Percentiles rank a stretch among this genome's conserved stretches.
Evolutionary conservation across 2,113 vertebrate species (phyloP).

Genomic region (Microcebus lehilahytsara): DNA sequence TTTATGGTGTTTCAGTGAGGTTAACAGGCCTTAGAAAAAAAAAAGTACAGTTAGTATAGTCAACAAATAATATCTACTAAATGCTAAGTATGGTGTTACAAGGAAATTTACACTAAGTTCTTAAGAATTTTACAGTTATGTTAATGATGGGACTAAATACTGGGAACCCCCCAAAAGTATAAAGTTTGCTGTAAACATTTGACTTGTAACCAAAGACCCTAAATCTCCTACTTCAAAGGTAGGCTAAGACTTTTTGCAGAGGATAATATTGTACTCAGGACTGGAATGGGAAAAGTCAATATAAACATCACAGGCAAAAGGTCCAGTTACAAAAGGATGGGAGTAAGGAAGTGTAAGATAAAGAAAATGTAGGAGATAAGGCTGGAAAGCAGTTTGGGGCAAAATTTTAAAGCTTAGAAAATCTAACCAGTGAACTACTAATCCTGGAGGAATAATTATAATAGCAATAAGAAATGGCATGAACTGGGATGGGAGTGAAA

Average conservation of each 20-base stretch:
- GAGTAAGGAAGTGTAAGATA: neutral
- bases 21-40: conserved; percentile 84
- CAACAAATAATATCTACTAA: neutral
- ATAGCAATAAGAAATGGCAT: neutral
- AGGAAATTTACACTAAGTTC: neutral
- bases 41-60: neutral
- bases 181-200: neutral
- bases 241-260: neutral
- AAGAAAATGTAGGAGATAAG: neutral
- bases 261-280: neutral
- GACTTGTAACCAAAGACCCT: neutral
- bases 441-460: neutral
- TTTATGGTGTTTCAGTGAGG: conserved; percentile 93
- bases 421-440: neutral
- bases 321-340: neutral
- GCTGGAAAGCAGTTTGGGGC: neutral
- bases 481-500: neutral
- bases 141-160: neutral
- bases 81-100: neutral
- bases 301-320: neutral
- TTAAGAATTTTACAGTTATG: neutral
- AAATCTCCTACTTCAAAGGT: neutral
- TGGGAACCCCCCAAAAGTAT: neutral
- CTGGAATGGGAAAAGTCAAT: neutral
- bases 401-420: neutral